A percentile compares a stretch with the other conserved stretches of the same genome.
Conservation (phyloP, 2,113 vertebrate species). For the Bambusicola thoracicus region DNA sequence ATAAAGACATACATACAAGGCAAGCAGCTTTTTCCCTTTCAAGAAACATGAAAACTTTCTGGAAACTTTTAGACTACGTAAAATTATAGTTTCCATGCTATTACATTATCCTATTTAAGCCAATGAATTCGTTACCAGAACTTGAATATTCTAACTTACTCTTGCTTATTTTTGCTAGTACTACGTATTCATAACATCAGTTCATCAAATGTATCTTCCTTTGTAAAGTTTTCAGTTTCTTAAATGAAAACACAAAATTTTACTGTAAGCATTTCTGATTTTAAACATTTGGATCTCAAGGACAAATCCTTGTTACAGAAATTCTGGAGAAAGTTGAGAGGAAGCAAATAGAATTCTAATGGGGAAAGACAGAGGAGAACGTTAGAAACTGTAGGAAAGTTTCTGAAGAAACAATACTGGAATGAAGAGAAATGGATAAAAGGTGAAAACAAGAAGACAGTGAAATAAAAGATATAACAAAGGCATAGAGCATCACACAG, state of each 20-base stretch:
- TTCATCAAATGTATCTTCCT: background rate
- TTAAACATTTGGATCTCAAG: background rate
- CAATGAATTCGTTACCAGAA: background rate
- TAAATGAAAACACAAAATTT: background rate
- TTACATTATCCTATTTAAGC: background rate
- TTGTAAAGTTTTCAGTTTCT: background rate
- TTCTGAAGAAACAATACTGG: background rate
- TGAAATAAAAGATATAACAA: background rate
- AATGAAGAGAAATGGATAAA: background rate
- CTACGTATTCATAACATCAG: background rate
- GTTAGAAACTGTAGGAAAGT: background rate
- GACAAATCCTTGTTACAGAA: background rate
- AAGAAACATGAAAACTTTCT: background rate
- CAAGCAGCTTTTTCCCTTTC: background rate
- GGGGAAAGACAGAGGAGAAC: background rate
- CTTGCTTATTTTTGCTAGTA: background rate
- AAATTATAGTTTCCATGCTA: background rate
- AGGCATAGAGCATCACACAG: background rate
- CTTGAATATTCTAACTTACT: background rate
- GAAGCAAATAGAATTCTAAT: background rate
- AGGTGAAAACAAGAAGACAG: background rate
- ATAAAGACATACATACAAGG: background rate
- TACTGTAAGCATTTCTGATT: background rate
- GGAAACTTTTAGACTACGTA: background rate
- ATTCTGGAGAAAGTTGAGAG: background rate